Conservation (phyloP, 53 echinoderm and acorn worm species). For the Mesocentrotus franciscanus region DNA sequence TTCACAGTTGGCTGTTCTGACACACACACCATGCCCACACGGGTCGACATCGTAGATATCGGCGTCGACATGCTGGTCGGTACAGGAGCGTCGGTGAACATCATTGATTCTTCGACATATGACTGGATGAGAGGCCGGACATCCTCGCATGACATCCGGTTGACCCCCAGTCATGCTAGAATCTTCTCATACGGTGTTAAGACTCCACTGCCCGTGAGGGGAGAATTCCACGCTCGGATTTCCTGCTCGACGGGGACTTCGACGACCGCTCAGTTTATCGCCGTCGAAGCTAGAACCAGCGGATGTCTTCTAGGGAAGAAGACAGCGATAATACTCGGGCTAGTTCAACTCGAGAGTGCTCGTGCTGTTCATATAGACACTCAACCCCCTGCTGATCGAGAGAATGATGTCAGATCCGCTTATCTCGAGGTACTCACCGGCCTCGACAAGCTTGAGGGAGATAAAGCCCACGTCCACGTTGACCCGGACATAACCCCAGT, state of each 20-base stretch:
- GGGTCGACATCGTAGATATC: not conserved
- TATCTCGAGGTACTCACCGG: no score
- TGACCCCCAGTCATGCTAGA: not conserved
- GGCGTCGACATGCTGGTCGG: not conserved
- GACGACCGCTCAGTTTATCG: not conserved
- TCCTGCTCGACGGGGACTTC: not conserved
- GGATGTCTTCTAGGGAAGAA: conserved; percentile 10
- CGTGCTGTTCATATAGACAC: no score
- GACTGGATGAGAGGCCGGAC: not conserved
- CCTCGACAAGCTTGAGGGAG: no score
- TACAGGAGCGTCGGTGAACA: not conserved
- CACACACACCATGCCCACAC: not conserved
- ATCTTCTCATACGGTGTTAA: not conserved
- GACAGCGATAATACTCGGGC: not conserved
- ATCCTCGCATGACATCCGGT: not conserved
- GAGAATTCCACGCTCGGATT: conserved; percentile 8
- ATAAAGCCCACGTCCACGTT: no score
- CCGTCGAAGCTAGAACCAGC: not conserved
- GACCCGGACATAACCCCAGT: no score
- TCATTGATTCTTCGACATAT: not conserved
- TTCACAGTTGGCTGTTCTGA: no score
- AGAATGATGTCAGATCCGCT: no score
- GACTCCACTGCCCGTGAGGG: conserved; percentile 2
- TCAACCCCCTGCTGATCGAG: no score
- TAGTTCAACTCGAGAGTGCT: not conserved